Evolutionary conservation across 23 tunicate genomes (phyloP).

Genomic region (Ciona savignyi): DNA sequence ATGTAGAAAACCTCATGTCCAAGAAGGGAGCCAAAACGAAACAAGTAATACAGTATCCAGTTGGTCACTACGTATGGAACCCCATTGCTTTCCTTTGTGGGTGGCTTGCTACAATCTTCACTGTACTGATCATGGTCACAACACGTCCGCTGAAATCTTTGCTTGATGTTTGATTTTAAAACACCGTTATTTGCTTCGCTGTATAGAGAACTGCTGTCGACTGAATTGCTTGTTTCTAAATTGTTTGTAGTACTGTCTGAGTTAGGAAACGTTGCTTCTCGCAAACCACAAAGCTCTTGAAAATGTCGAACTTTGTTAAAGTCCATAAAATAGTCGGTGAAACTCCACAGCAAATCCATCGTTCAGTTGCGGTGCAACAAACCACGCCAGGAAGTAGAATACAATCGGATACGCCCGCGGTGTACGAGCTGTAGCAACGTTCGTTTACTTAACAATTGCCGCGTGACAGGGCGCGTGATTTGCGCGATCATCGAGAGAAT

Average conservation of each 20-base stretch:
- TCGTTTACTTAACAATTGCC: not conserved
- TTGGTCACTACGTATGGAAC: constrained; percentile 51
- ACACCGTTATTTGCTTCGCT: not conserved
- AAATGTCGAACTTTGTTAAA: constrained; percentile 93
- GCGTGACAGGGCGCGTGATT: not conserved
- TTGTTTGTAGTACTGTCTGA: not conserved
- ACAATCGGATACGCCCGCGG: not conserved
- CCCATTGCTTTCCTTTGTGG: constrained; percentile 6
- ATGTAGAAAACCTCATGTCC: constrained; percentile 95
- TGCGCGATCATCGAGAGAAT: not conserved
- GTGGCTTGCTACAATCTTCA: not conserved
- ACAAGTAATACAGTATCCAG: constrained; percentile 55
- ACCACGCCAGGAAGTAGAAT: not conserved
- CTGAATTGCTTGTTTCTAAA: not conserved
- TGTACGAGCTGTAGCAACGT: not conserved
- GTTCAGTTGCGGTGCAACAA: not conserved
- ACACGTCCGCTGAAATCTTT: not conserved
- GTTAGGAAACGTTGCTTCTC: constrained; percentile 17
- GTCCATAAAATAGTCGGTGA: constrained; percentile 87
- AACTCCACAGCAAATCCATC: constrained; percentile 41
- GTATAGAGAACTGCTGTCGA: not conserved
- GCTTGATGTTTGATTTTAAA: not conserved
- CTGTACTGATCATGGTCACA: not conserved
- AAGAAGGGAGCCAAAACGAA: constrained; percentile 69
- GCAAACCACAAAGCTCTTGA: constrained; percentile 91